Evolutionary conservation across 2,797 vertebrate genomes (phyloP).

Genomic region (Tokudaia tokunoshimensis): DNA sequence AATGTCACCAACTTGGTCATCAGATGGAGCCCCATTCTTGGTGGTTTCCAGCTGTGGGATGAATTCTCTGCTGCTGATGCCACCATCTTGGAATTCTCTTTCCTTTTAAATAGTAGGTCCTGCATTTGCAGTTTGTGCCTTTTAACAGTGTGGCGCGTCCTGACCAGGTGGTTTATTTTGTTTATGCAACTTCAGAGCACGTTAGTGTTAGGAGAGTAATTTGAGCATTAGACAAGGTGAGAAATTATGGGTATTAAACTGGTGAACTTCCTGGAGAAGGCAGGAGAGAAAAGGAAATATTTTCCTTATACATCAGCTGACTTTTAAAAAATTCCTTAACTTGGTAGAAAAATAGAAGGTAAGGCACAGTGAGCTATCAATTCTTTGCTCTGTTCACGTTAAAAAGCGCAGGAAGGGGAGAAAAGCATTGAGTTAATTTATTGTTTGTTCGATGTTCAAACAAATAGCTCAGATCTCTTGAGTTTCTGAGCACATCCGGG

Average conservation of each 20-base stretch:
- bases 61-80: background rate
- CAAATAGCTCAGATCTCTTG: background rate
- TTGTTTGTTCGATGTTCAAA: background rate
- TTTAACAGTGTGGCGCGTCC: background rate
- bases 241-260: background rate
- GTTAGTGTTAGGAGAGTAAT: background rate
- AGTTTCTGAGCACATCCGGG: constrained; percentile 30
- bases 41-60: background rate
- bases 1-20: background rate
- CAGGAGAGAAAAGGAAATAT: background rate
- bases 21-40: background rate
- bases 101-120: background rate
- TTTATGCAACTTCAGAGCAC: background rate
- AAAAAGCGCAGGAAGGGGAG: background rate
- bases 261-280: background rate
- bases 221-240: background rate
- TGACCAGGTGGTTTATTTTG: background rate
- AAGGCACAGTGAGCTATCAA: background rate
- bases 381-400: background rate
- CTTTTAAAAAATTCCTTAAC: background rate
- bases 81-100: background rate
- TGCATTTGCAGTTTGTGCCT: background rate
- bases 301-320: background rate
- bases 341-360: background rate
- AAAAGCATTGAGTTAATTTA: constrained; percentile 13